Conservation (phyloP, 2,888 invertebrate species). For the Palloptera scutellata region DNA sequence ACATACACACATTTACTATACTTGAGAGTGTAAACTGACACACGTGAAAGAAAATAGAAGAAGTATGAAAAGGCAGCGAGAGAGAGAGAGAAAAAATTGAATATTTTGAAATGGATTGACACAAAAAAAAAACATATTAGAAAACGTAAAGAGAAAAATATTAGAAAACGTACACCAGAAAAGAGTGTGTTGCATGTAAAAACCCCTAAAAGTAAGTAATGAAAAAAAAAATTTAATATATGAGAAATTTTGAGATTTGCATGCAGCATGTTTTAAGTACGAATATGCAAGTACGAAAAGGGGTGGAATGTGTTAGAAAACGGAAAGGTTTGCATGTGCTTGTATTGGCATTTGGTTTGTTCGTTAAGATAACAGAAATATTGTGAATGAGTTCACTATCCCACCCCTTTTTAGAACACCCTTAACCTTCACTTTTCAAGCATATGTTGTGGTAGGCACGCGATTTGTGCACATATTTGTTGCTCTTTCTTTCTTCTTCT, state of each 20-base stretch:
- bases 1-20: constrained; percentile 25
- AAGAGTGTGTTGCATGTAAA: background rate
- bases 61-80: constrained; percentile 11
- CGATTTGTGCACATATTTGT: constrained; percentile 16
- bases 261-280: background rate
- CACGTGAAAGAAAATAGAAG: constrained; percentile 10
- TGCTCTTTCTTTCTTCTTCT: background rate
- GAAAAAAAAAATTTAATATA: constrained; percentile 33
- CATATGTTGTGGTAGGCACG: constrained; percentile 54
- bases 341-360: too few species aligned
- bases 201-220: constrained; percentile 39
- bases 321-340: background rate
- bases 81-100: too few species aligned
- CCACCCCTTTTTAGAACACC: constrained; percentile 33
- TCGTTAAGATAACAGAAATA: too few species aligned
- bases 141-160: too few species aligned
- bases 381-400: too few species aligned
- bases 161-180: too few species aligned
- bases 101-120: too few species aligned
- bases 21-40: constrained; percentile 15
- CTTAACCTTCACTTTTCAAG: constrained; percentile 24
- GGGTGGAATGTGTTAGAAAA: constrained; percentile 6
- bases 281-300: background rate
- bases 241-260: too few species aligned
- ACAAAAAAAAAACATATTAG: too few species aligned